These are phyloP conservation scores for Syrphus vitripennis DNA, from an alignment of 2,888 invertebrate species.

Conservation along the genomic window DNA sequence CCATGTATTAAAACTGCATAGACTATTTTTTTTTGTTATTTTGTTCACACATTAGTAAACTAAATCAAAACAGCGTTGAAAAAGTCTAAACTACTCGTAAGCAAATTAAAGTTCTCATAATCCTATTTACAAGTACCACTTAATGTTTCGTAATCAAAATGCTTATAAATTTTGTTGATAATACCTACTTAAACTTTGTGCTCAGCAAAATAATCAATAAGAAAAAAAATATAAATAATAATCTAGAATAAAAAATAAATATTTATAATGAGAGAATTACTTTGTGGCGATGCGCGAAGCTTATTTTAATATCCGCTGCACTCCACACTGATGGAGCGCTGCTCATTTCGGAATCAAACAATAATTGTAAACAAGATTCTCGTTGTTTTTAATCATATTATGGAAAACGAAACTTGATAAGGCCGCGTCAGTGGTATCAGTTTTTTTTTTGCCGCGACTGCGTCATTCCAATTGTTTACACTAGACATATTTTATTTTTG, in stretches of 20 bases:
- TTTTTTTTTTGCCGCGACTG: not conserved
- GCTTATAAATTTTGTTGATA: not conserved
- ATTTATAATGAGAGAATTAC: constrained; percentile 23
- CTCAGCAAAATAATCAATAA: not conserved
- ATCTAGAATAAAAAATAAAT: constrained; percentile 7
- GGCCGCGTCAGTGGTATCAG: constrained; percentile 1
- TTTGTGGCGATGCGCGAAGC: not conserved
- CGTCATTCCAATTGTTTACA: constrained; percentile 8
- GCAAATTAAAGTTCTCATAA: not conserved
- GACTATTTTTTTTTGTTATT: not conserved
- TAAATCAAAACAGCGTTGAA: not conserved
- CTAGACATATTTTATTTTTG: constrained; percentile 3
- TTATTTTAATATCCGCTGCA: not conserved
- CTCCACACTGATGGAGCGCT: constrained; percentile 1
- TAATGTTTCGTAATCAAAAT: not conserved
- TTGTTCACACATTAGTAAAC: not conserved
- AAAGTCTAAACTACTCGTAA: too few species aligned
- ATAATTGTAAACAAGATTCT: constrained; percentile 11
- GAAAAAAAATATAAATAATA: not conserved
- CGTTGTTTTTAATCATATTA: constrained; percentile 28
- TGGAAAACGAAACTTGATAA: constrained; percentile 31
- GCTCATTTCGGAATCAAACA: constrained; percentile 36
- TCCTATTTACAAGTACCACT: not conserved
- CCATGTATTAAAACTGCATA: too few species aligned
- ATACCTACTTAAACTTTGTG: not conserved